phyloP scores from a whole-genome alignment of 2,888 invertebrate genomes.

The Andrena minutula region DNA sequence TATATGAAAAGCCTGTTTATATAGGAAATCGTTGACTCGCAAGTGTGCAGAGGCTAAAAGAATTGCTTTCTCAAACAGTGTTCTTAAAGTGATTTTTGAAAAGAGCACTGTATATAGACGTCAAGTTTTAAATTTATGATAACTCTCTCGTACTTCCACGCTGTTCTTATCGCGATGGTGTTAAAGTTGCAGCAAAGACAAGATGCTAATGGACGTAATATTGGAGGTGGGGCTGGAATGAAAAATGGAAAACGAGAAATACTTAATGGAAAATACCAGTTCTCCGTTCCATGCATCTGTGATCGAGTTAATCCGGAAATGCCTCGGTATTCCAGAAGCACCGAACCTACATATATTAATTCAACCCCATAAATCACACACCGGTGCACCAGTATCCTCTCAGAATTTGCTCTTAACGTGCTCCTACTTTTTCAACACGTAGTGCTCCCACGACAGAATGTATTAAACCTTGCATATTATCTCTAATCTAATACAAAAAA shows the following conservation, averaged over 20 bases:
- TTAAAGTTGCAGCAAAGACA: neutral
- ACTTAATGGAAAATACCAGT: constrained; percentile 5
- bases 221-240: neutral
- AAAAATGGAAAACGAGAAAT: neutral
- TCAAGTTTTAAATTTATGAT: neutral
- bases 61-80: too few species aligned
- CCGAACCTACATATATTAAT: constrained; percentile 35
- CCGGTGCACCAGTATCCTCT: constrained; percentile 12
- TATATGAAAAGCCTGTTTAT: too few species aligned
- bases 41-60: too few species aligned
- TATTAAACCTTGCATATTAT: neutral
- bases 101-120: too few species aligned
- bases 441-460: neutral
- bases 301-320: constrained; percentile 23
- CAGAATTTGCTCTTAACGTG: neutral
- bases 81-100: too few species aligned
- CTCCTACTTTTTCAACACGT: neutral
- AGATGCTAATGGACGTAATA: constrained; percentile 9
- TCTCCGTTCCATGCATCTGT: neutral
- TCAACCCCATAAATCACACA: constrained; percentile 40
- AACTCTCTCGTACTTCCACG: neutral
- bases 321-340: neutral
- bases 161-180: neutral
- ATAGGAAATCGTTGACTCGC: too few species aligned
- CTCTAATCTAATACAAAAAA: neutral